Conservation (phyloP, 2,888 invertebrate genomes). For the Saturnia japonica region DNA sequence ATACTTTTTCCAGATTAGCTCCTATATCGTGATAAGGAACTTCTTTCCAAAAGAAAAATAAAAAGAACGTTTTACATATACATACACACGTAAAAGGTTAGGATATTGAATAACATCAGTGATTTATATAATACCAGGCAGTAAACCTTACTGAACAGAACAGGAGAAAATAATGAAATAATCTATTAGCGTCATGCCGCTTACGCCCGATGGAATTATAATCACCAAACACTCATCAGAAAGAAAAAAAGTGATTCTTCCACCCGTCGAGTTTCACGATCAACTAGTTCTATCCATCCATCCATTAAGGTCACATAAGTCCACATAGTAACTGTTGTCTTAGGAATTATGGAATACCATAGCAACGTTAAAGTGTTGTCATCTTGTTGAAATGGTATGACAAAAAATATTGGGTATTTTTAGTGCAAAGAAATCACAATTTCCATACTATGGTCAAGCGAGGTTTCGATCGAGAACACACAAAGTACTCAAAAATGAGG, state of each 20-base stretch:
- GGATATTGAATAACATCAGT: too few species aligned
- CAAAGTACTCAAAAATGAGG: conserved; percentile 37
- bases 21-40: too few species aligned
- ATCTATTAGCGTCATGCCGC: too few species aligned
- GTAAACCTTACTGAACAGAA: too few species aligned
- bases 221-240: too few species aligned
- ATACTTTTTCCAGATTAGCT: too few species aligned
- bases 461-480: conserved; percentile 27
- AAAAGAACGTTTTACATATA: background rate
- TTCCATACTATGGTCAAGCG: conserved; percentile 30
- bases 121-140: too few species aligned
- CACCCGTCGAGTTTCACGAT: background rate
- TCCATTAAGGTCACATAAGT: background rate
- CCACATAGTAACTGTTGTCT: background rate
- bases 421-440: conserved; percentile 31
- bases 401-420: background rate
- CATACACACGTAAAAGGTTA: too few species aligned
- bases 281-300: background rate
- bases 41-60: background rate
- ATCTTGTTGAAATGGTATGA: background rate
- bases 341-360: background rate
- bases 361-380: background rate
- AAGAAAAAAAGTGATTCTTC: background rate
- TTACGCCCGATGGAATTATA: too few species aligned
- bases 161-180: too few species aligned